phyloP scores from a whole-genome alignment of 2,113 vertebrate genomes.

The Poeciliopsis prolifica region DNA sequence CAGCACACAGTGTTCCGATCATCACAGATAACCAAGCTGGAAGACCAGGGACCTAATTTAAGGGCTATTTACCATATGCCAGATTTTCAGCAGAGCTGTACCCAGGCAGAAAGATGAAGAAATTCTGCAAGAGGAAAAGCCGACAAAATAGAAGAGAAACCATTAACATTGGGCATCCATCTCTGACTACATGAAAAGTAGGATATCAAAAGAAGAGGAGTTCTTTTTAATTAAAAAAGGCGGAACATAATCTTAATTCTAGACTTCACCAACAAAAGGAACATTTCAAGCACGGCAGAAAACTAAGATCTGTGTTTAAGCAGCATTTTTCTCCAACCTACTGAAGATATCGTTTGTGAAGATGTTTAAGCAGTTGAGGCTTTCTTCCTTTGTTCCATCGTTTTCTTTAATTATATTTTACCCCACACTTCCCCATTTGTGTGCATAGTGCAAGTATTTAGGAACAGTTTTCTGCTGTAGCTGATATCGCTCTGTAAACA shows the following conservation, averaged over 20 bases:
- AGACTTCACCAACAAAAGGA: not conserved
- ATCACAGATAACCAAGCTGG: conserved; percentile 74
- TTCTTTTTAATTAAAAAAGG: not conserved
- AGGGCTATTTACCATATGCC: conserved; percentile 72
- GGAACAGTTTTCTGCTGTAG: not conserved
- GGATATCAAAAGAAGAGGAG: conserved; percentile 1
- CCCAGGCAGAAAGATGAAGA: conserved; percentile 13
- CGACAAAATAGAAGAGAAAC: not conserved
- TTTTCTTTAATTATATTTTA: not conserved
- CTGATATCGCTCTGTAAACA: not conserved
- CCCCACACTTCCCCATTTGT: not conserved
- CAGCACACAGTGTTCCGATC: conserved; percentile 75
- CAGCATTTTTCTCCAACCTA: conserved; percentile 47
- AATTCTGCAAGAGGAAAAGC: conserved; percentile 30
- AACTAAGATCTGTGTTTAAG: conserved; percentile 54
- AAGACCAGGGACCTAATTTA: conserved; percentile 74
- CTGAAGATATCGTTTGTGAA: not conserved
- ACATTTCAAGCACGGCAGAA: conserved; percentile 16
- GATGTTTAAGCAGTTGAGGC: too few species aligned
- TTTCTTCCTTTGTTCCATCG: not conserved
- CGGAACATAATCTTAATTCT: not conserved
- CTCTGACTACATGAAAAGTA: conserved; percentile 12
- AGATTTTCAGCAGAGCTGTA: conserved; percentile 55
- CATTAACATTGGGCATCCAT: not conserved
- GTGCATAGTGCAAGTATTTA: not conserved